phyloP scores from a whole-genome alignment of 2,888 invertebrate species.

The Steinernema scapterisci region DNA sequence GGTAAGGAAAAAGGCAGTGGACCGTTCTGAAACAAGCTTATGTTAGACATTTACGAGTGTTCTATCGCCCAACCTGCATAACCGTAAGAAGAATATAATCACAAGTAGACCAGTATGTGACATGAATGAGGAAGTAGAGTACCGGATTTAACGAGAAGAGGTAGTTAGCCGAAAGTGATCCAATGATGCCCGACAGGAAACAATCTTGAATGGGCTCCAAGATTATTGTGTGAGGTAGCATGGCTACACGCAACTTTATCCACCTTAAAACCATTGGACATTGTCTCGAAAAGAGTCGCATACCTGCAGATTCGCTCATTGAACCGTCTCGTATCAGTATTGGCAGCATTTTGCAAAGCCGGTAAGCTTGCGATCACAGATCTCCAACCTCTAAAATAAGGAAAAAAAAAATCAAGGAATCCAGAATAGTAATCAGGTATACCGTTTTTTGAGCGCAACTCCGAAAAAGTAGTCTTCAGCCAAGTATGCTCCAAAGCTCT shows the following conservation, averaged over 20 bases:
- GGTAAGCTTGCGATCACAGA: slow-evolving; percentile 77
- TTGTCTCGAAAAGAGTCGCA: slow-evolving; percentile 33
- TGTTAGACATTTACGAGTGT: neutral
- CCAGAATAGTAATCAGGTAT: neutral
- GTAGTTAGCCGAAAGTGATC: slow-evolving; percentile 82
- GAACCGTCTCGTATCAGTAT: slow-evolving; percentile 81
- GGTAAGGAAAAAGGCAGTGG: slow-evolving; percentile 90
- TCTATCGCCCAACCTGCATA: slow-evolving; percentile 75
- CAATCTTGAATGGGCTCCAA: slow-evolving; percentile 91
- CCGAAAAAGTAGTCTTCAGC: slow-evolving; percentile 99
- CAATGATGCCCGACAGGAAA: slow-evolving; percentile 86
- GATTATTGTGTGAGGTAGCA: slow-evolving; percentile 88
- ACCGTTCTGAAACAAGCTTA: slow-evolving; percentile 56
- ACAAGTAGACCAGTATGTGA: slow-evolving; percentile 89
- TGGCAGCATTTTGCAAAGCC: slow-evolving; percentile 85
- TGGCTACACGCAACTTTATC: slow-evolving; percentile 91
- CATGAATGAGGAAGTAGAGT: slow-evolving; percentile 84
- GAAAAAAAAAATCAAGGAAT: too few species aligned
- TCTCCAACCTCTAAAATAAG: too few species aligned
- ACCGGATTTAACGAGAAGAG: slow-evolving; percentile 86
- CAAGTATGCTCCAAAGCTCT: slow-evolving; percentile 87
- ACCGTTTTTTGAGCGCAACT: slow-evolving; percentile 76
- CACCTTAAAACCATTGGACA: slow-evolving; percentile 74
- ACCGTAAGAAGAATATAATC: slow-evolving; percentile 90
- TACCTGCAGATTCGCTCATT: slow-evolving; percentile 77